Percentiles rank a stretch among this genome's conserved stretches.
phyloP scores from a whole-genome alignment of 2,113 vertebrate genomes.

The Indri indri region DNA sequence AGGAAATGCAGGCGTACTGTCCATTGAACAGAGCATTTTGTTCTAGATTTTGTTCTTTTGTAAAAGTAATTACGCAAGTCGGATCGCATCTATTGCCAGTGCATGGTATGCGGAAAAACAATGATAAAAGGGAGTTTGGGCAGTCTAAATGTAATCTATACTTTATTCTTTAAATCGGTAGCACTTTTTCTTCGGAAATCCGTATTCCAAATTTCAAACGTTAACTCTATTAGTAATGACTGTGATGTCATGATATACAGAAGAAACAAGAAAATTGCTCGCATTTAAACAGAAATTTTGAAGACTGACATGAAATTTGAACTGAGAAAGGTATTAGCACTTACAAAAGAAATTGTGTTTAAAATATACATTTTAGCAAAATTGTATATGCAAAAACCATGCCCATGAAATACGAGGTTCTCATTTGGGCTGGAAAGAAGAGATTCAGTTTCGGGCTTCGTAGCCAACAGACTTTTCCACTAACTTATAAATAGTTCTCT shows the following conservation, averaged over 20 bases:
- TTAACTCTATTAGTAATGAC: background rate
- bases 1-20: background rate
- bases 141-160: too few species aligned
- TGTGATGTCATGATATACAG: background rate
- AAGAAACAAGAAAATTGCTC: background rate
- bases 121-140: background rate
- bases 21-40: background rate
- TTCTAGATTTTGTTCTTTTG: background rate
- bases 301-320: background rate
- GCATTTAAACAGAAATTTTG: background rate
- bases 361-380: background rate
- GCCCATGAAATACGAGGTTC: background rate
- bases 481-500: background rate
- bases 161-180: background rate
- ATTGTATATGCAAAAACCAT: background rate
- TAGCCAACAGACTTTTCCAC: background rate
- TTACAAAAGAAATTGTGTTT: background rate
- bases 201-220: background rate
- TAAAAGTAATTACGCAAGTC: background rate
- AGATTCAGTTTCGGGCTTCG: background rate
- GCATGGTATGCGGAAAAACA: background rate
- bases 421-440: background rate
- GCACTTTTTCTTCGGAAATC: background rate
- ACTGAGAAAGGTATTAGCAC: background rate
- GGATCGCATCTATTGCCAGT: background rate